These are phyloP conservation scores for Megaustenia siamemsis DNA, from an alignment of 2,888 invertebrate genomes.

Conservation along the genomic window DNA sequence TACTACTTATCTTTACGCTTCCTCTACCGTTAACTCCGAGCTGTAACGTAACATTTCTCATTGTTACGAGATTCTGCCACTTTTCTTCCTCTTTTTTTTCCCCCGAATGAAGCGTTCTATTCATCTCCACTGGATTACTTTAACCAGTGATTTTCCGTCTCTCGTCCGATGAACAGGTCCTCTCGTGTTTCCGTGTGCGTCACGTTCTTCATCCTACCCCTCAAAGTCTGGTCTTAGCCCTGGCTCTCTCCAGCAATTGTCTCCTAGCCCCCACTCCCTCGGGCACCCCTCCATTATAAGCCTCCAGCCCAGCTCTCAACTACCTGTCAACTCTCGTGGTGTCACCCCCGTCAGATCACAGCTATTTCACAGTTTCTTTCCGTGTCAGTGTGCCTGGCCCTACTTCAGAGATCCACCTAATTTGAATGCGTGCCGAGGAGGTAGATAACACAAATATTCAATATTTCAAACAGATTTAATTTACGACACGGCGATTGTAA, in stretches of 20 bases:
- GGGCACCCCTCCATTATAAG: neutral
- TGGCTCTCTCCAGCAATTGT: neutral
- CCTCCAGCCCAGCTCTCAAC: neutral
- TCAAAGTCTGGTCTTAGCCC: neutral
- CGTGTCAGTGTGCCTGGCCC: neutral
- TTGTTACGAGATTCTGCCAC: too few relatives aligned
- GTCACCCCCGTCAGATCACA: neutral
- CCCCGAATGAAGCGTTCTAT: too few relatives aligned
- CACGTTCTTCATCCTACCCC: neutral
- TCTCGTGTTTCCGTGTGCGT: neutral
- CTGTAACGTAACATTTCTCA: too few relatives aligned
- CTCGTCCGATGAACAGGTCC: too few relatives aligned
- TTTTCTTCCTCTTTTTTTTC: too few relatives aligned
- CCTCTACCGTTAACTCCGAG: too few relatives aligned
- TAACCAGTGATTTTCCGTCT: too few relatives aligned
- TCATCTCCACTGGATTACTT: too few relatives aligned
- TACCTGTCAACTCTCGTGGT: neutral
- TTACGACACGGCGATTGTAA: neutral
- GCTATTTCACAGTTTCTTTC: neutral
- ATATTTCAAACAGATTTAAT: neutral
- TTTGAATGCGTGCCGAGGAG: neutral
- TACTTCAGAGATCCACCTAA: neutral
- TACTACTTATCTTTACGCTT: too few relatives aligned
- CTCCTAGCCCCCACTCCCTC: constrained; percentile 5
- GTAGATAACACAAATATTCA: neutral